Percentiles rank a stretch among this genome's conserved stretches.
Conservation (phyloP, 2,113 vertebrate species). For the Hassar affinis region DNA sequence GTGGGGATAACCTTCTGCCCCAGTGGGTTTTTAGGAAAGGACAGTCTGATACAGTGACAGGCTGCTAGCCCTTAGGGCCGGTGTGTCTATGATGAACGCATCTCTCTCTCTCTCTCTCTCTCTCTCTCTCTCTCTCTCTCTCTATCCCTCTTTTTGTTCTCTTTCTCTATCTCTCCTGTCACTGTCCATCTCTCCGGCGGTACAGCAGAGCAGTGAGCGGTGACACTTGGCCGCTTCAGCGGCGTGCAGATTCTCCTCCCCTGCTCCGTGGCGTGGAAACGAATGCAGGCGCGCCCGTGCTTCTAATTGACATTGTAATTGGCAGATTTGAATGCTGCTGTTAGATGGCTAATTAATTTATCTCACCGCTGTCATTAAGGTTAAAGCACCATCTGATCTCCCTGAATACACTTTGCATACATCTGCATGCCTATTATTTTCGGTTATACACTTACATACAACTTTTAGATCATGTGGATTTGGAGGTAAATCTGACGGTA, state of each 20-base stretch:
- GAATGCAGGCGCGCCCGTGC: slow-evolving; percentile 63
- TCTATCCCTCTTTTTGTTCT: slow-evolving; percentile 29
- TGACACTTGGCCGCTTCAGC: slow-evolving; percentile 59
- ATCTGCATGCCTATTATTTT: slow-evolving; percentile 73
- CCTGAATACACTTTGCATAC: slow-evolving; percentile 75
- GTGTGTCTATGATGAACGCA: slow-evolving; percentile 42
- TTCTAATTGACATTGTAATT: slow-evolving; percentile 81
- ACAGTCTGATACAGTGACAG: slow-evolving; percentile 55
- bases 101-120: slow-evolving; percentile 33
- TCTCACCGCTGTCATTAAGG: slow-evolving; percentile 78
- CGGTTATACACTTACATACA: slow-evolving; percentile 47
- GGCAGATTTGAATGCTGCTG: slow-evolving; percentile 77
- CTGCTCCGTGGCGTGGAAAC: slow-evolving; percentile 57
- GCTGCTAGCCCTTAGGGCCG: slow-evolving; percentile 59
- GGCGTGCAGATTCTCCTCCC: slow-evolving; percentile 9
- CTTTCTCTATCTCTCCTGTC: slow-evolving; percentile 54
- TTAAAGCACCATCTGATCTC: slow-evolving; percentile 77
- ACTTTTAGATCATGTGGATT: slow-evolving; percentile 52
- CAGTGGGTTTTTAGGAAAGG: slow-evolving; percentile 61
- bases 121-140: slow-evolving; percentile 26
- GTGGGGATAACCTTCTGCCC: slow-evolving; percentile 45
- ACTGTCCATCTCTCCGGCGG: slow-evolving; percentile 55
- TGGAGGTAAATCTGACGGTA: slow-evolving; percentile 49
- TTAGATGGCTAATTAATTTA: slow-evolving; percentile 81
- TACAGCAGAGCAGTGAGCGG: slow-evolving; percentile 36